Percentiles rank a stretch among this genome's conserved stretches.
phyloP scores from a whole-genome alignment of 2,113 vertebrate genomes.

The Mohoua ochrocephala region DNA sequence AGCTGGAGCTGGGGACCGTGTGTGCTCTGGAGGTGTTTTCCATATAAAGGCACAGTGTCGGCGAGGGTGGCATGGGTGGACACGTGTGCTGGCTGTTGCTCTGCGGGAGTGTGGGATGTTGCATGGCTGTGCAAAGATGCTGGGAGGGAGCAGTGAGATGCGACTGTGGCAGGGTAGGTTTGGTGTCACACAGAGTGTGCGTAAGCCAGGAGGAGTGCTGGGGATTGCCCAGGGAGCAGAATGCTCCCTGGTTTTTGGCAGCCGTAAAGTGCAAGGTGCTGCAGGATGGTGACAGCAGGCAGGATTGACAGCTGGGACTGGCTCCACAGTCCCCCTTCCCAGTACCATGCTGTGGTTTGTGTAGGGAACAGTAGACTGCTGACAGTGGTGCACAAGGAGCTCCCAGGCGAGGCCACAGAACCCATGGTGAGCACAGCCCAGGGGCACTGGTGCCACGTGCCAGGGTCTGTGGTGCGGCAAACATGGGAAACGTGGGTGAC shows the following conservation, averaged over 20 bases:
- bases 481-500: fast-evolving
- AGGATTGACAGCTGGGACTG: background rate
- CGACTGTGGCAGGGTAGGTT: background rate
- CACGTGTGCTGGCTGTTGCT: background rate
- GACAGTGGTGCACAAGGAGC: background rate
- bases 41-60: background rate
- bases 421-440: fast-evolving
- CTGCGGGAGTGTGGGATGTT: background rate
- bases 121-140: background rate
- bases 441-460: background rate
- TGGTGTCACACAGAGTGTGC: background rate
- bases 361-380: background rate
- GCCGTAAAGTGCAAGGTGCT: background rate
- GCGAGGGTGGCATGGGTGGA: fast-evolving
- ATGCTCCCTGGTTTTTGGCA: background rate
- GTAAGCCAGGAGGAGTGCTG: background rate
- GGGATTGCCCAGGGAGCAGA: background rate
- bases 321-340: background rate
- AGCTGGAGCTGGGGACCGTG: background rate
- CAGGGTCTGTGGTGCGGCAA: fast-evolving
- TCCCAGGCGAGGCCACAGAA: background rate
- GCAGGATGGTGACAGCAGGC: background rate
- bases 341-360: background rate
- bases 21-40: background rate
- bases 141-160: background rate